Conservation (phyloP, 2,797 vertebrate species). For the Monodelphis domestica region DNA sequence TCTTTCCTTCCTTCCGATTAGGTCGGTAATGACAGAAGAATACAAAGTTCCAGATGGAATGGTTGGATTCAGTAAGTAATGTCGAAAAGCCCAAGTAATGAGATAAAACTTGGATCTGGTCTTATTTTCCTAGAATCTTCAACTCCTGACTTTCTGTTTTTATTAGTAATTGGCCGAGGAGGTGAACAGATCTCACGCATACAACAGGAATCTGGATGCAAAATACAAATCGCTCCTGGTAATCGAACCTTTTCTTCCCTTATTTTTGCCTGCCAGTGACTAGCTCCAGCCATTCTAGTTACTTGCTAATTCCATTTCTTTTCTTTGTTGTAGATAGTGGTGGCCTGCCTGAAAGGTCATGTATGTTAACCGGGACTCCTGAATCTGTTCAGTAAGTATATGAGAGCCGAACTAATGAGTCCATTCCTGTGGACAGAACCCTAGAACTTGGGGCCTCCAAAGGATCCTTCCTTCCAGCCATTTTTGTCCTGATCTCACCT, state of each 20-base stretch:
- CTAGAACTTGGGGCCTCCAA: too few species aligned
- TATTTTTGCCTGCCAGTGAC: constrained; percentile 31
- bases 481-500: neutral
- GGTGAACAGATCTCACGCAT: constrained; percentile 99
- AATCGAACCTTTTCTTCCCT: constrained; percentile 60
- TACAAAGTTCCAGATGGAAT: constrained; percentile 99
- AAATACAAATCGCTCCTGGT: constrained; percentile 99
- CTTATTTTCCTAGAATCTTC: neutral
- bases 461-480: neutral
- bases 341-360: constrained; percentile 96
- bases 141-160: constrained; percentile 28
- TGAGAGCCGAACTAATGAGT: neutral
- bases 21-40: constrained; percentile 95
- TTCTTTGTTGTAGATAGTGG: constrained; percentile 92
- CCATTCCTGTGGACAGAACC: neutral
- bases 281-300: neutral
- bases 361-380: constrained; percentile 95
- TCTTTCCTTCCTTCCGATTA: constrained; percentile 76
- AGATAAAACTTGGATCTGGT: neutral
- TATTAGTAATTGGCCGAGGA: constrained; percentile 96
- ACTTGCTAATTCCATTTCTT: neutral
- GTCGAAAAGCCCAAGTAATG: constrained; percentile 18
- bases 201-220: constrained; percentile 98
- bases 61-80: constrained; percentile 99
- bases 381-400: constrained; percentile 96